phyloP scores from a whole-genome alignment of 1,140 invertebrate species.

The Tetragonula clypearis region DNA sequence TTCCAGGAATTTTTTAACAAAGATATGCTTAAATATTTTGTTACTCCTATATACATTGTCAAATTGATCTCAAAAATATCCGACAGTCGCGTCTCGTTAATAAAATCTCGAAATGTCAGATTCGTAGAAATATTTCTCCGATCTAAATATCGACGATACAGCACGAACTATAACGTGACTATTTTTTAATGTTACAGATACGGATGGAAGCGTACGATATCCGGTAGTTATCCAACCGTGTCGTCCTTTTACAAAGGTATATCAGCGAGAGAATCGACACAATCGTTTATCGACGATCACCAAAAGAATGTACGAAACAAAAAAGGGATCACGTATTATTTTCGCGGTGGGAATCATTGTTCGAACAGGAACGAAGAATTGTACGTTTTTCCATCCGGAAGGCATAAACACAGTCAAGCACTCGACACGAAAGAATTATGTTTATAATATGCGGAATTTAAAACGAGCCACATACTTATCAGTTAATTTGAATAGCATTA shows the following conservation, averaged over 20 bases:
- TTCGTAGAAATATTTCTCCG: no score
- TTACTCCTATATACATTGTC: no score
- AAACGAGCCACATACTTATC: not conserved
- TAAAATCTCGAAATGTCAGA: no score
- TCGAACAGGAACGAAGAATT: slow-evolving; percentile 52
- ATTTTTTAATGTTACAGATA: slow-evolving; percentile 51
- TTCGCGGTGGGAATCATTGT: slow-evolving; percentile 48
- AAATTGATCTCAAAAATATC: no score
- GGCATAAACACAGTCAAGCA: slow-evolving; percentile 52
- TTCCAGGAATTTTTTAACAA: not conserved
- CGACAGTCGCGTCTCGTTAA: no score
- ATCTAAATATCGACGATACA: no score
- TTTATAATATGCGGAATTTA: slow-evolving; percentile 30
- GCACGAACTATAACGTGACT: not conserved
- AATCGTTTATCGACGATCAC: slow-evolving; percentile 42
- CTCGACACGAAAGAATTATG: slow-evolving; percentile 58
- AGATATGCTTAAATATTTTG: no score
- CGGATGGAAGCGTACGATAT: slow-evolving; percentile 65
- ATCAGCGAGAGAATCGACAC: slow-evolving; percentile 50
- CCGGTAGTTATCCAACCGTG: slow-evolving; percentile 48
- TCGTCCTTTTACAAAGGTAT: slow-evolving; percentile 61
- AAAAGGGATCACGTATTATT: slow-evolving; percentile 40
- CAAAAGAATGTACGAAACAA: slow-evolving; percentile 35
- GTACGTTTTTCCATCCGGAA: slow-evolving; percentile 62
- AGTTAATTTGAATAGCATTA: not conserved